These are phyloP conservation scores for Entomobrya multifasciata DNA, from an alignment of 2,888 invertebrate genomes.

Conservation along the genomic window DNA sequence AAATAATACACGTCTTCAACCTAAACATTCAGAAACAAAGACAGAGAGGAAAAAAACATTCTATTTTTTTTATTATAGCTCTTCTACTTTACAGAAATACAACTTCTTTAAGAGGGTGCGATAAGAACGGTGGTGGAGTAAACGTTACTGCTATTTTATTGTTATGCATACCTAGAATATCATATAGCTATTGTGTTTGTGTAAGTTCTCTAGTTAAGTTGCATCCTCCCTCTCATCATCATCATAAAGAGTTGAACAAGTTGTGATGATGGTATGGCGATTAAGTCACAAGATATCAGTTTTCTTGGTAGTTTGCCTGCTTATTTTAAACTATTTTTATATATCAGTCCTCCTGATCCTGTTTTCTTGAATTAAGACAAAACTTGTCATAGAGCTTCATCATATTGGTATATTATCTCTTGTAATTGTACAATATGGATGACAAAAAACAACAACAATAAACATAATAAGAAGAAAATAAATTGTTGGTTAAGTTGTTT, in stretches of 20 bases:
- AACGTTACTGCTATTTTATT: too few relatives aligned
- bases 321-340: neutral
- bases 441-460: slow-evolving; percentile 19
- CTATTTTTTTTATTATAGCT: slow-evolving; percentile 66
- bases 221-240: slow-evolving; percentile 69
- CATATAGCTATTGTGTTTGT: slow-evolving; percentile 35
- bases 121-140: slow-evolving; percentile 50
- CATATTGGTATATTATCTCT: slow-evolving; percentile 29
- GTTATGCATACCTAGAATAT: too few relatives aligned
- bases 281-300: slow-evolving; percentile 65
- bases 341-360: neutral
- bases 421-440: slow-evolving; percentile 69
- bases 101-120: neutral
- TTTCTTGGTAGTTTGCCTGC: slow-evolving; percentile 26
- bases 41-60: slow-evolving; percentile 30
- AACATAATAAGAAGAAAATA: too few relatives aligned
- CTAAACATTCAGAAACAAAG: neutral
- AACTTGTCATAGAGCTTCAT: slow-evolving; percentile 13
- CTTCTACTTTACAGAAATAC: too few relatives aligned
- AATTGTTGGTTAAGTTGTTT: slow-evolving; percentile 36
- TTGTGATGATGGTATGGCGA: neutral
- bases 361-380: neutral
- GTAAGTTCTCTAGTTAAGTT: slow-evolving; percentile 39
- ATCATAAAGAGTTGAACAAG: slow-evolving; percentile 1
- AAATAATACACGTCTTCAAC: too few relatives aligned